A percentile compares a stretch with the other conserved stretches of the same genome.
These are phyloP conservation scores for Spodoptera exigua DNA, from an alignment of 2,888 invertebrate species.

Conservation along the genomic window DNA sequence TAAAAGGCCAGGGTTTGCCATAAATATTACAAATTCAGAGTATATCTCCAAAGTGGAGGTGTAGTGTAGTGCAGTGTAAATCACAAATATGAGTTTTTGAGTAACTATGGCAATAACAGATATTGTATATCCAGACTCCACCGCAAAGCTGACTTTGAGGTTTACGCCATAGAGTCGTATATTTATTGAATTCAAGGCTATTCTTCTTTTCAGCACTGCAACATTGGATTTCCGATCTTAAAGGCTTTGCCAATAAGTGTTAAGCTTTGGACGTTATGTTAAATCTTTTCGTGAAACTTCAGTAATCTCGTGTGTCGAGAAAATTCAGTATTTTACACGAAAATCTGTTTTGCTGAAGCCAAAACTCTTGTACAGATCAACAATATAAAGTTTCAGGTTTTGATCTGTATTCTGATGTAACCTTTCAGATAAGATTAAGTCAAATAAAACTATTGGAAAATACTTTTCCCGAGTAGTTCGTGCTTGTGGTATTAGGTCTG, in stretches of 20 bases:
- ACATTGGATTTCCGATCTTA: conserved; percentile 19
- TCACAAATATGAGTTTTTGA: too few species aligned
- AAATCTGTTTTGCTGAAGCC: not conserved
- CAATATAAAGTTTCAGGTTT: not conserved
- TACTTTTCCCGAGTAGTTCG: not conserved
- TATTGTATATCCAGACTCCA: too few species aligned
- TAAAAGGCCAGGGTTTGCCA: too few species aligned
- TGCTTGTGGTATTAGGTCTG: too few species aligned
- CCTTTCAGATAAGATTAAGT: too few species aligned
- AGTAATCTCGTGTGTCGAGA: not conserved
- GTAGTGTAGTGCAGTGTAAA: too few species aligned
- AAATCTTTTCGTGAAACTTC: conserved; percentile 22
- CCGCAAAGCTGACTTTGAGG: not conserved
- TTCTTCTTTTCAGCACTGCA: not conserved
- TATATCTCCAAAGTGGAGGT: too few species aligned
- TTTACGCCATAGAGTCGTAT: not conserved
- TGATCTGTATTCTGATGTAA: not conserved
- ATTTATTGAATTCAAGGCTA: not conserved
- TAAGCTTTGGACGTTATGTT: conserved; percentile 1
- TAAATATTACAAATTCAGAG: too few species aligned
- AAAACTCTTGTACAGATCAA: not conserved
- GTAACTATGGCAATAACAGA: not conserved
- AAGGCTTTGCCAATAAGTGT: conserved; percentile 8
- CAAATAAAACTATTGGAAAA: not conserved
- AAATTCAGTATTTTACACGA: conserved; percentile 5